Evolutionary conservation across 2,797 vertebrate genomes (phyloP).

Genomic region (Cyclopterus lumpus): DNA sequence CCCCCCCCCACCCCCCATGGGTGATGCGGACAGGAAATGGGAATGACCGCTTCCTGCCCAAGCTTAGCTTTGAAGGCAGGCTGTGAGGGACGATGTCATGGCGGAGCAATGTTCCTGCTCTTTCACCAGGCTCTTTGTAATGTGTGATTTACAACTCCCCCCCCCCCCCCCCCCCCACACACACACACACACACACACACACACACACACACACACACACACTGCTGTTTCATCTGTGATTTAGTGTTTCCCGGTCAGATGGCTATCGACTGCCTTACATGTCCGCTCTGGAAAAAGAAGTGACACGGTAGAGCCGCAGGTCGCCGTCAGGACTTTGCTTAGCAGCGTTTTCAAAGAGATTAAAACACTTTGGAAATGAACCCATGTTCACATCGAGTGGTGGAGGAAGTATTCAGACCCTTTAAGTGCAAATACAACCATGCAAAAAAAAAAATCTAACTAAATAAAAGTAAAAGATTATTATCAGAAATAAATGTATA

Average conservation of each 20-base stretch:
- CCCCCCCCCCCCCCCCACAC: constrained; percentile 25
- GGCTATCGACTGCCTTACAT: constrained; percentile 64
- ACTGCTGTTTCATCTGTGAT: constrained; percentile 81
- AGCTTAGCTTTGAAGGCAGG: constrained; percentile 80
- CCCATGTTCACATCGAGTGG: not conserved
- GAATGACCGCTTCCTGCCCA: constrained; percentile 82
- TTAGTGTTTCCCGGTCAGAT: constrained; percentile 79
- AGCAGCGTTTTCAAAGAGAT: constrained; percentile 9
- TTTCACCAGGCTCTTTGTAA: constrained; percentile 81
- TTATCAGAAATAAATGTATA: not conserved
- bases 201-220: no score
- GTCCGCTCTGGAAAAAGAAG: constrained; percentile 56
- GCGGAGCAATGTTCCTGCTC: constrained; percentile 70
- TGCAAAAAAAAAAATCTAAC: not conserved
- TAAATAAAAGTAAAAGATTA: not conserved
- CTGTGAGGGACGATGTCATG: constrained; percentile 63
- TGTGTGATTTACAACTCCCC: constrained; percentile 79
- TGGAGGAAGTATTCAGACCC: not conserved
- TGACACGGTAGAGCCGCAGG: constrained; percentile 16
- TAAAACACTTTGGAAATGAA: not conserved
- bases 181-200: no score
- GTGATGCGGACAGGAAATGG: constrained; percentile 78
- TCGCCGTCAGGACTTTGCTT: not conserved
- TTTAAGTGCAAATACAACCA: not conserved
- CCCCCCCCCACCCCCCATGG: constrained; percentile 62